phyloP scores from a whole-genome alignment of 1,140 invertebrate genomes.

The Zaprionus camerounensis region DNA sequence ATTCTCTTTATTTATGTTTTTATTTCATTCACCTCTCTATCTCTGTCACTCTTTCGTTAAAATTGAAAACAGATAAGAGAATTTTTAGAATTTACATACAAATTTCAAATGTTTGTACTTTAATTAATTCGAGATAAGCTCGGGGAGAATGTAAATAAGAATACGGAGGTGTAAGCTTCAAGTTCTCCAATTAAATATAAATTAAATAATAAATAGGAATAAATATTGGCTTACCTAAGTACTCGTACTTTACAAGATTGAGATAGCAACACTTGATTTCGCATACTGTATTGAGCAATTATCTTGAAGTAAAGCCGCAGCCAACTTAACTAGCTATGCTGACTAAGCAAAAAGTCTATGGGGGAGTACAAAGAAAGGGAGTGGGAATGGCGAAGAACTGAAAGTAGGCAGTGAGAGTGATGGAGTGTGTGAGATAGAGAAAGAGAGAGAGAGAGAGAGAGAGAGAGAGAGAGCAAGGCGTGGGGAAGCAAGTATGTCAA shows the following conservation, averaged over 20 bases:
- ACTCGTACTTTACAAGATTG: not conserved
- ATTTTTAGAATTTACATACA: conserved; percentile 4
- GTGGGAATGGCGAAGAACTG: not conserved
- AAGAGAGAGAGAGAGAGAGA: conserved; percentile 5
- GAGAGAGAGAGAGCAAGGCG: no score
- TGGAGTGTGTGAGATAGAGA: conserved; percentile 6
- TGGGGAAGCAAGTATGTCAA: conserved; percentile 28
- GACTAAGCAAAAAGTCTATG: not conserved
- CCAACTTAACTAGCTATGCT: conserved; percentile 3
- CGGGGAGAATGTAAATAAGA: not conserved
- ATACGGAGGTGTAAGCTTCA: conserved; percentile 29
- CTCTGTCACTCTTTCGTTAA: not conserved
- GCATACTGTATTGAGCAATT: not conserved
- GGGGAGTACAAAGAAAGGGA: not conserved
- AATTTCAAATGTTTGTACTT: conserved; percentile 5
- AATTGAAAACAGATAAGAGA: conserved; percentile 11
- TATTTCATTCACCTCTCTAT: not conserved
- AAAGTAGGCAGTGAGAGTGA: not conserved
- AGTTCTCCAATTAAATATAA: conserved; percentile 14
- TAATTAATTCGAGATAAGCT: conserved; percentile 11
- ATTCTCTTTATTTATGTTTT: not conserved
- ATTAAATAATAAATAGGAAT: no score
- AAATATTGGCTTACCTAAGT: not conserved
- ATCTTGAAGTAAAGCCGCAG: not conserved
- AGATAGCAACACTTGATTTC: not conserved